Evolutionary conservation across 2,888 invertebrate species (phyloP).

Genomic region (Parnassius smintheus): DNA sequence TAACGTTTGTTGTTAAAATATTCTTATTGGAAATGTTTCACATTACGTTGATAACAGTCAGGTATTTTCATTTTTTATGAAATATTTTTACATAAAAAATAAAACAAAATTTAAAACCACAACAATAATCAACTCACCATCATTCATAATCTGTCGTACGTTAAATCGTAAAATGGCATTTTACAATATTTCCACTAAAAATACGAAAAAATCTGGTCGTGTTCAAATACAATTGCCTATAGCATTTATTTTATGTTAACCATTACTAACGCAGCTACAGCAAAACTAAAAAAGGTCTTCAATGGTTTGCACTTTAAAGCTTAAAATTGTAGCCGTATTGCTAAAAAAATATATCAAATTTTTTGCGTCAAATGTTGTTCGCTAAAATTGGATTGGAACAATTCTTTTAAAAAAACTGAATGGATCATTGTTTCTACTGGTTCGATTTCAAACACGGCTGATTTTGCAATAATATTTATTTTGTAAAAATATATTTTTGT

Average conservation of each 20-base stretch:
- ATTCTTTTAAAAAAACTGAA: constrained; percentile 22
- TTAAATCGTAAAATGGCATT: no score
- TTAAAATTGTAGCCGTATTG: constrained; percentile 4
- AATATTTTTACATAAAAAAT: no score
- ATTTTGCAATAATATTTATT: constrained; percentile 3
- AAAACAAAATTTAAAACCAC: no score
- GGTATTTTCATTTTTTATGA: no score
- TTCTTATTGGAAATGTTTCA: no score
- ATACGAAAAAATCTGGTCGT: neutral
- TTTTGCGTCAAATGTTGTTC: constrained; percentile 7
- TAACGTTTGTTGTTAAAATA: no score
- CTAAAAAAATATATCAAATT: constrained; percentile 1
- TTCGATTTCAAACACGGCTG: constrained; percentile 22
- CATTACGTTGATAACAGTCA: no score
- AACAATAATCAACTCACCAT: no score
- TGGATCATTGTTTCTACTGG: constrained; percentile 22
- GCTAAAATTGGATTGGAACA: constrained; percentile 8
- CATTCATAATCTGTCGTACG: no score
- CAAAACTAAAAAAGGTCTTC: constrained; percentile 7
- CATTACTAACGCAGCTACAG: neutral
- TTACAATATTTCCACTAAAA: neutral
- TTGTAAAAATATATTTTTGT: no score
- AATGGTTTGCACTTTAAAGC: constrained; percentile 14
- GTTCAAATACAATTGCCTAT: constrained; percentile 5
- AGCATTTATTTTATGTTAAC: constrained; percentile 3